These are phyloP conservation scores for Dynastes tityus DNA, from an alignment of 2,888 invertebrate genomes.

Conservation along the genomic window DNA sequence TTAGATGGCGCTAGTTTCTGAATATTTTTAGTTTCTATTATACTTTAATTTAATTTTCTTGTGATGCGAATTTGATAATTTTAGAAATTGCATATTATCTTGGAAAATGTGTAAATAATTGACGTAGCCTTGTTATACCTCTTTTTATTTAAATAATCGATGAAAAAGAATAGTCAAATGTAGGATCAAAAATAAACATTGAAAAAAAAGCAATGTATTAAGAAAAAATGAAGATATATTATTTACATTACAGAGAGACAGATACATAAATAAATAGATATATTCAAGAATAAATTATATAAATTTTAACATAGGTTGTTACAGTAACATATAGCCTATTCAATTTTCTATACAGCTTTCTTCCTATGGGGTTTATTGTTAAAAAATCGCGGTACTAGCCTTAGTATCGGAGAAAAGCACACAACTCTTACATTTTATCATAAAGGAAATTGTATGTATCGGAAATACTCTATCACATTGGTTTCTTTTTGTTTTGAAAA, in stretches of 20 bases:
- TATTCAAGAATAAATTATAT: conserved; percentile 44
- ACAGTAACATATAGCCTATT: conserved; percentile 24
- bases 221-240: conserved; percentile 45
- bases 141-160: too few species aligned
- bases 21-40: too few species aligned
- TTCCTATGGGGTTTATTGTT: conserved; percentile 33
- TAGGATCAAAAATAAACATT: not conserved
- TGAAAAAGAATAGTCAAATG: too few species aligned
- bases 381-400: conserved; percentile 6
- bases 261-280: conserved; percentile 45
- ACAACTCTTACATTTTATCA: conserved; percentile 7
- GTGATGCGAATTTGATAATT: too few species aligned
- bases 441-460: not conserved
- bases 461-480: conserved; percentile 31
- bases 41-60: too few species aligned
- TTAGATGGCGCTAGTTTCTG: too few species aligned
- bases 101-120: too few species aligned
- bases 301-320: conserved; percentile 38
- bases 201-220: conserved; percentile 36
- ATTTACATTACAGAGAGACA: conserved; percentile 40
- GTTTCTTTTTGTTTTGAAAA: conserved; percentile 33
- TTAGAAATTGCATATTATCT: too few species aligned
- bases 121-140: too few species aligned
- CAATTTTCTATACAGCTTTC: conserved; percentile 21
- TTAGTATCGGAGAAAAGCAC: not conserved